Conservation (phyloP, 2,888 invertebrate species). For the Piscicola geometra region DNA sequence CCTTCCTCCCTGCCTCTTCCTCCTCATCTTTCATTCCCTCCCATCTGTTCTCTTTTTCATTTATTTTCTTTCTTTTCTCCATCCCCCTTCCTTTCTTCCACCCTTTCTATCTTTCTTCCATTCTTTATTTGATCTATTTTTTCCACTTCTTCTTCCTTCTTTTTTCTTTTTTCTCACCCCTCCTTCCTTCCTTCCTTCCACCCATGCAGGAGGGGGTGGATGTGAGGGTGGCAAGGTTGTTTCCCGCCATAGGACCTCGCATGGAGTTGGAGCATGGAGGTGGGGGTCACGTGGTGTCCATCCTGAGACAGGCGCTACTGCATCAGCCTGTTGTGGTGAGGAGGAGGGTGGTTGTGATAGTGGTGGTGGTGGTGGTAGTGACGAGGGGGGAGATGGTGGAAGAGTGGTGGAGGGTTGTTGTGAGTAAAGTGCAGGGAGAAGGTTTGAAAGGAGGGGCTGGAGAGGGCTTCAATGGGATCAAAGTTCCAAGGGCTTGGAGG, state of each 20-base stretch:
- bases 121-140: background rate
- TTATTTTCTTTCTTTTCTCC: background rate
- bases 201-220: background rate
- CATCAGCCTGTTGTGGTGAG: background rate
- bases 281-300: background rate
- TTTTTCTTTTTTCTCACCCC: background rate
- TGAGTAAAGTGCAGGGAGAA: too few species aligned
- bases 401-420: too few species aligned
- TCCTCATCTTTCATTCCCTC: too few species aligned
- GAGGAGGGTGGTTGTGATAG: too few species aligned
- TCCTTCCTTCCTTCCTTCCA: background rate
- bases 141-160: background rate
- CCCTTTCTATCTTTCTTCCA: too few species aligned
- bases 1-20: too few species aligned
- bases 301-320: background rate
- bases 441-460: too few species aligned
- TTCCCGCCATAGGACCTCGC: background rate
- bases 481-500: too few species aligned
- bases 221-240: constrained; percentile 1
- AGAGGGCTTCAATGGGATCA: too few species aligned
- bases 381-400: too few species aligned
- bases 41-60: background rate
- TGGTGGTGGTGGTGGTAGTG: too few species aligned
- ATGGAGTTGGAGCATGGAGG: background rate
- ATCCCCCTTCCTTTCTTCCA: background rate